These are phyloP conservation scores for Aphis gossypii DNA, from an alignment of 1,140 invertebrate species.

Conservation along the genomic window DNA sequence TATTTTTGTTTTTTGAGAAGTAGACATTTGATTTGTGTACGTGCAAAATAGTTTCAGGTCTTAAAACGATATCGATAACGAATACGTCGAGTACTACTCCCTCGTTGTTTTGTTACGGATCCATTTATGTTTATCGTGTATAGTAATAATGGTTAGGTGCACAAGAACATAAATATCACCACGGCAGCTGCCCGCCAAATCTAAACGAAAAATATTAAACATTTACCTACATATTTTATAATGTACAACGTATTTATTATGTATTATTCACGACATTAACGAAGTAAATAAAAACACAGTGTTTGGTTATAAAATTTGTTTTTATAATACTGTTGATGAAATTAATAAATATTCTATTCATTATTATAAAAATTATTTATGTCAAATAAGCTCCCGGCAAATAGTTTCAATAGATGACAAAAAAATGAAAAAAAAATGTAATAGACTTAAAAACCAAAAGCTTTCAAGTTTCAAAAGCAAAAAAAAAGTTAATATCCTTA, in stretches of 20 bases:
- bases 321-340: neutral
- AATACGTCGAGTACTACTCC: too few species aligned
- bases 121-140: neutral
- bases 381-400: neutral
- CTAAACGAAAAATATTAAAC: neutral
- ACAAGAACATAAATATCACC: too few species aligned
- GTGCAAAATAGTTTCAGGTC: neutral
- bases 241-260: neutral
- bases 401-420: neutral
- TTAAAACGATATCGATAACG: neutral
- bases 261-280: neutral
- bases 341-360: neutral
- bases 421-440: neutral
- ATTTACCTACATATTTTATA: neutral
- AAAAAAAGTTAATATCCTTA: conserved; percentile 21
- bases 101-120: too few species aligned
- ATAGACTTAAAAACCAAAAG: conserved; percentile 32
- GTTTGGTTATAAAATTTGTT: neutral
- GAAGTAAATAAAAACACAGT: neutral
- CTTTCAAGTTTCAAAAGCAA: conserved; percentile 4
- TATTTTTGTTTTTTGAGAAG: too few species aligned
- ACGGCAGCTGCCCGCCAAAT: neutral
- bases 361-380: neutral
- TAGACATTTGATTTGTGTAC: neutral
- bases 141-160: neutral